A percentile compares a stretch with the other conserved stretches of the same genome.
These are phyloP conservation scores for Chlorops oryzae DNA, from an alignment of 1,140 invertebrate species.

Conservation along the genomic window DNA sequence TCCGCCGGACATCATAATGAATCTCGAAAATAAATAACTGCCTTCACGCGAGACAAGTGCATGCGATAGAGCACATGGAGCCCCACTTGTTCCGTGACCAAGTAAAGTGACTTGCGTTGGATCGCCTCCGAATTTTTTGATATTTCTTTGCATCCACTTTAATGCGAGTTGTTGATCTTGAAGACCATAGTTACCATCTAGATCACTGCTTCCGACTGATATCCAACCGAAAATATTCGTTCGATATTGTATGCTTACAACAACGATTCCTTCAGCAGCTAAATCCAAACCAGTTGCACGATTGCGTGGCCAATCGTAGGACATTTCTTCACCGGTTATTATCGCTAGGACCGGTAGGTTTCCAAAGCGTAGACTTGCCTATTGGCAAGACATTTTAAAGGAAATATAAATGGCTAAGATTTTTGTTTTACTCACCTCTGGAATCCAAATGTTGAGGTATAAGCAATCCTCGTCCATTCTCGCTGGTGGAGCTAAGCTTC, in stretches of 20 bases:
- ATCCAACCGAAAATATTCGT: slow-evolving; percentile 66
- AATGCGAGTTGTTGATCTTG: slow-evolving; percentile 67
- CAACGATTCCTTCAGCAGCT: slow-evolving; percentile 58
- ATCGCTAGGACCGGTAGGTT: slow-evolving; percentile 56
- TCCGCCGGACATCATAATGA: slow-evolving; percentile 67
- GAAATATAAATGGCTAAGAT: neutral
- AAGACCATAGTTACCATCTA: slow-evolving; percentile 63
- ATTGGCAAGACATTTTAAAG: neutral
- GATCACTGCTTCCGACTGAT: slow-evolving; percentile 55
- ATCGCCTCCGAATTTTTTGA: slow-evolving; percentile 67
- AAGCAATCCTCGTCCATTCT: slow-evolving; percentile 52
- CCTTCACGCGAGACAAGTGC: slow-evolving; percentile 6
- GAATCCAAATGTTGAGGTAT: slow-evolving; percentile 54
- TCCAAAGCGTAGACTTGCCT: slow-evolving; percentile 52
- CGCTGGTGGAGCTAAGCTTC: slow-evolving; percentile 16
- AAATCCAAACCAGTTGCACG: slow-evolving; percentile 59
- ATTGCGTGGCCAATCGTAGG: slow-evolving; percentile 46
- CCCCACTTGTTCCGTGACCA: slow-evolving; percentile 53
- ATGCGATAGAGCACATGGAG: slow-evolving; percentile 22
- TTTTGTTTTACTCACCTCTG: slow-evolving; percentile 44
- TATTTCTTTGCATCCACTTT: slow-evolving; percentile 66
- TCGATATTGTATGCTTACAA: slow-evolving; percentile 60
- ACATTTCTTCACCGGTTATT: slow-evolving; percentile 54
- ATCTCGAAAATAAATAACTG: slow-evolving; percentile 53
- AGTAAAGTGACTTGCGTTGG: slow-evolving; percentile 61